Evolutionary conservation across 37 sponge, comb jelly and placozoan species (phyloP).

Genomic region (Ianthella basta): DNA sequence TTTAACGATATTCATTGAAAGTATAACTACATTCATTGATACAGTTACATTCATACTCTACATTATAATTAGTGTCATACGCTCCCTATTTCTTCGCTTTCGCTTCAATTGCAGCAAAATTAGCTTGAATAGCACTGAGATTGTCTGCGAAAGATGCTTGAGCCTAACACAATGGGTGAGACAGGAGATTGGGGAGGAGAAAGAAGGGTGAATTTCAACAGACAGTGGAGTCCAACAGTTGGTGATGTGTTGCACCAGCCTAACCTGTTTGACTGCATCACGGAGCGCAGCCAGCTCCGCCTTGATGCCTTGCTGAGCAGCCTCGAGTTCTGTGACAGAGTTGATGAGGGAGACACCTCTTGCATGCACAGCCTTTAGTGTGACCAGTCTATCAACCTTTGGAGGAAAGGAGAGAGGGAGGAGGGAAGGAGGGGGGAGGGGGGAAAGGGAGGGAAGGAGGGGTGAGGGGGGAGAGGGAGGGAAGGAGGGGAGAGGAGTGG

Average conservation of each 20-base stretch:
- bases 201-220: not conserved
- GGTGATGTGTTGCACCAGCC: not conserved
- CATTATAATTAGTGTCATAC: not conserved
- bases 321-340: conserved; percentile 15
- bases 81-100: not conserved
- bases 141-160: conserved; percentile 21
- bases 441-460: not conserved
- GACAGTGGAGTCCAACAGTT: not conserved
- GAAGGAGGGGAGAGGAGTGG: not conserved
- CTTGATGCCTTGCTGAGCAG: conserved; percentile 13
- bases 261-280: not conserved
- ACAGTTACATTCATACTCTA: not conserved
- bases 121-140: conserved; percentile 14
- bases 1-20: no score
- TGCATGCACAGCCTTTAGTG: conserved; percentile 1
- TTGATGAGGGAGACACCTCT: conserved; percentile 16
- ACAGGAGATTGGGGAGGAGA: not conserved
- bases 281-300: not conserved
- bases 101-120: conserved; percentile 15
- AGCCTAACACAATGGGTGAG: not conserved
- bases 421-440: not conserved
- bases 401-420: not conserved
- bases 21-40: no score
- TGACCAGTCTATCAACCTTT: conserved; percentile 9
- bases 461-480: not conserved